Evolutionary conservation across 2,888 invertebrate genomes (phyloP).

Genomic region (Chydorus sphaericus): DNA sequence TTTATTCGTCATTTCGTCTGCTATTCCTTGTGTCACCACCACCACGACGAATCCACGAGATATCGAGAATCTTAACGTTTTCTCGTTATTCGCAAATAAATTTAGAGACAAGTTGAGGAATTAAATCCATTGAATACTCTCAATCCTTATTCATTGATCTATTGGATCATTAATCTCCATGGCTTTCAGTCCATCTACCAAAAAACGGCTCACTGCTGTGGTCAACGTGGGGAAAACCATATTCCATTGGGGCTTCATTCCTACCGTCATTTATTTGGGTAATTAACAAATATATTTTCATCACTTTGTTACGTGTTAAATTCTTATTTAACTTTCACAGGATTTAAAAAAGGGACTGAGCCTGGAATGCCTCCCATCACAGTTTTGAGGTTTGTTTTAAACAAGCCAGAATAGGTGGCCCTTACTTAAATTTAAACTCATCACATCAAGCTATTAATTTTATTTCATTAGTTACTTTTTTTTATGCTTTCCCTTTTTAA

Average conservation of each 20-base stretch:
- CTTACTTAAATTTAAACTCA: not conserved
- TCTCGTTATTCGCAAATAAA: too few relatives aligned
- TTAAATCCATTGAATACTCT: too few relatives aligned
- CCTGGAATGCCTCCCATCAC: conserved; percentile 49
- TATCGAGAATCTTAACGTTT: too few relatives aligned
- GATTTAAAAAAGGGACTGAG: conserved; percentile 50
- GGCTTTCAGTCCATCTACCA: conserved; percentile 35
- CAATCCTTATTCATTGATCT: not conserved
- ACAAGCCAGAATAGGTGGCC: too few relatives aligned
- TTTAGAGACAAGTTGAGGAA: too few relatives aligned
- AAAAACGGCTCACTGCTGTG: conserved; percentile 44
- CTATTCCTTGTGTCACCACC: too few relatives aligned
- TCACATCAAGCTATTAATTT: too few relatives aligned
- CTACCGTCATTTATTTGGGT: conserved; percentile 50
- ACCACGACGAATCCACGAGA: too few relatives aligned
- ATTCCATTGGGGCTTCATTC: conserved; percentile 55
- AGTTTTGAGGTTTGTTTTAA: conserved; percentile 32
- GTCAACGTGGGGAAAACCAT: conserved; percentile 41
- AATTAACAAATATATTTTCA: conserved; percentile 11
- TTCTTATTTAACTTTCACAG: conserved; percentile 28
- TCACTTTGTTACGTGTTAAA: not conserved
- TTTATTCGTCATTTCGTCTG: too few relatives aligned
- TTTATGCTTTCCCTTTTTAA: not conserved
- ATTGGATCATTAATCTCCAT: too few relatives aligned
- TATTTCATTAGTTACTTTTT: too few relatives aligned